These are phyloP conservation scores for Atta texana DNA, from an alignment of 1,140 invertebrate species.

Conservation along the genomic window DNA sequence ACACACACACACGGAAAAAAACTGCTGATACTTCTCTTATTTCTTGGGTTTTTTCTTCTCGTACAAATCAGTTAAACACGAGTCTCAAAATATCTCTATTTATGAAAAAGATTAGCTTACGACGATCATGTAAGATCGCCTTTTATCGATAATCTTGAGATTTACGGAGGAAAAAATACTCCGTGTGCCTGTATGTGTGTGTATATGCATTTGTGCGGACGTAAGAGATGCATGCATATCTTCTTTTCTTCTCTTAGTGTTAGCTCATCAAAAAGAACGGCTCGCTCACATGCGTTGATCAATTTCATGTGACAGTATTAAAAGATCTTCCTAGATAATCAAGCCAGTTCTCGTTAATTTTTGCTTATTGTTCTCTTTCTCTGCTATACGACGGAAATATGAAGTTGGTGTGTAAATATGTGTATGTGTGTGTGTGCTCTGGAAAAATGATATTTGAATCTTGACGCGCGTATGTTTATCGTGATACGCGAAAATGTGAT, in stretches of 20 bases:
- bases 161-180: slow-evolving; percentile 34
- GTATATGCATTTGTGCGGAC: slow-evolving; percentile 4
- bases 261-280: background rate
- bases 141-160: slow-evolving; percentile 16
- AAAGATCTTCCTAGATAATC: background rate
- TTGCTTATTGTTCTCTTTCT: slow-evolving; percentile 44
- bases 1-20: background rate
- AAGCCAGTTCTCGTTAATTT: background rate
- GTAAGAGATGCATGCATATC: background rate
- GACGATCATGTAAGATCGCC: slow-evolving; percentile 26
- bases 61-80: slow-evolving; percentile 37
- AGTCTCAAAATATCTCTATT: slow-evolving; percentile 56
- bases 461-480: slow-evolving; percentile 22
- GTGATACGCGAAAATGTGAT: slow-evolving; percentile 6
- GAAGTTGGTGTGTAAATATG: background rate
- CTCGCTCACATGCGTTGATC: background rate
- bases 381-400: background rate
- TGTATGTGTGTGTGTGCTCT: background rate
- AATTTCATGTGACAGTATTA: background rate
- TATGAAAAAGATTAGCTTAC: slow-evolving; percentile 46
- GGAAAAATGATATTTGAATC: slow-evolving; percentile 30
- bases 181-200: background rate
- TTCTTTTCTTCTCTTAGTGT: background rate
- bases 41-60: slow-evolving; percentile 12
- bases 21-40: background rate